phyloP scores from a whole-genome alignment of 1,140 invertebrate species.

The Saxidomus purpurata region DNA sequence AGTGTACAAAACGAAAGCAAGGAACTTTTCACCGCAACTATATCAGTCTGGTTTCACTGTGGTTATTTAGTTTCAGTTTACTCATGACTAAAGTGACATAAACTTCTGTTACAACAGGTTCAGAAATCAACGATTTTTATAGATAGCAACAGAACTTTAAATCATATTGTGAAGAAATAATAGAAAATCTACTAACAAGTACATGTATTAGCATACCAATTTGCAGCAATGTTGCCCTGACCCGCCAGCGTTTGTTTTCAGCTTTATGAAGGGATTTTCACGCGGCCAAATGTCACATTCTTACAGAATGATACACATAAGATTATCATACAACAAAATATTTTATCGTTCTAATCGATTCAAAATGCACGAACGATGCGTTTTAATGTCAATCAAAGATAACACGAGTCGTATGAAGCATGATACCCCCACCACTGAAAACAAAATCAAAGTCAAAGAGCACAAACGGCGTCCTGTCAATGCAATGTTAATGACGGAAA shows the following conservation, averaged over 20 bases:
- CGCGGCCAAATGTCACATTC: slow-evolving; percentile 23
- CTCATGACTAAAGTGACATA: too few relatives aligned
- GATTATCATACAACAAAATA: slow-evolving; percentile 16
- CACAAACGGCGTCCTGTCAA: too few relatives aligned
- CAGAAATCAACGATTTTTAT: too few relatives aligned
- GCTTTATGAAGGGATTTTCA: slow-evolving; percentile 14
- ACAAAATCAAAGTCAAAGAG: neutral
- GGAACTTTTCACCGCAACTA: too few relatives aligned
- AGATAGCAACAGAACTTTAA: too few relatives aligned
- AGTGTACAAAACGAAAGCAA: too few relatives aligned
- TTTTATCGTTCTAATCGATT: slow-evolving; percentile 9
- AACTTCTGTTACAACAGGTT: too few relatives aligned
- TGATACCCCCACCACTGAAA: slow-evolving; percentile 3
- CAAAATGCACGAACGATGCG: neutral
- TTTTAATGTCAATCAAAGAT: slow-evolving; percentile 15
- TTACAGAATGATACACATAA: slow-evolving; percentile 3
- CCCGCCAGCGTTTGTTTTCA: neutral
- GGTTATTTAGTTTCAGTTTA: too few relatives aligned
- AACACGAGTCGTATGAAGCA: neutral
- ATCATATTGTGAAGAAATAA: too few relatives aligned
- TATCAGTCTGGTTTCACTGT: too few relatives aligned
- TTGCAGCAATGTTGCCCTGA: neutral
- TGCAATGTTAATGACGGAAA: too few relatives aligned
- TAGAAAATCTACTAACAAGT: too few relatives aligned
- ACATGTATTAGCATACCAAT: neutral